Conservation (phyloP, 30 jellyfish, hydroid and myxozoan species). For the Hydractinia echinata region DNA sequence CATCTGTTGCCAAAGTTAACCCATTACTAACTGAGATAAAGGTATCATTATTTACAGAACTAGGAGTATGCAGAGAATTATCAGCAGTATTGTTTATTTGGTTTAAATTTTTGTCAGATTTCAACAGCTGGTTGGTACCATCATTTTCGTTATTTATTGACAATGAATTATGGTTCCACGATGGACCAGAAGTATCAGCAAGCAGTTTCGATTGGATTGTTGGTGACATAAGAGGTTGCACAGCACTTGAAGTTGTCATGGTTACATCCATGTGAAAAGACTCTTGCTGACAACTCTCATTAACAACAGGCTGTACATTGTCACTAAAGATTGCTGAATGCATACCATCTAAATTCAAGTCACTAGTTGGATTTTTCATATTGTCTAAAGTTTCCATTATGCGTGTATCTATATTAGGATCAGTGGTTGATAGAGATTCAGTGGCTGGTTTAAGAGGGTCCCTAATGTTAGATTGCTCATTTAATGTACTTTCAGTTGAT, state of each 20-base stretch:
- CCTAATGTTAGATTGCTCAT: not conserved
- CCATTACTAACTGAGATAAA: not conserved
- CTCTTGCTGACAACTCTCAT: not conserved
- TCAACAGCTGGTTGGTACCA: not conserved
- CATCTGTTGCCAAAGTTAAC: constrained; percentile 2
- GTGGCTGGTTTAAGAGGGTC: no score
- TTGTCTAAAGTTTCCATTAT: constrained; percentile 19
- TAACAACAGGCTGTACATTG: not conserved
- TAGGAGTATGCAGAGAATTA: constrained; percentile 8
- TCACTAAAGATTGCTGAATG: constrained; percentile 23
- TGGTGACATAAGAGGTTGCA: constrained; percentile 1
- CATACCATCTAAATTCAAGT: constrained; percentile 14
- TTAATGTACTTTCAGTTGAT: not conserved
- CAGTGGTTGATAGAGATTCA: not conserved
- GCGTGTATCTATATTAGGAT: constrained; percentile 6
- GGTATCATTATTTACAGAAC: constrained; percentile 6
- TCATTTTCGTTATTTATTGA: constrained; percentile 25
- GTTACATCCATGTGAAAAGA: constrained; percentile 12
- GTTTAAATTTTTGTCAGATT: constrained; percentile 30
- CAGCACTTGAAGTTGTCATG: not conserved
- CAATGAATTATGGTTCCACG: constrained; percentile 40
- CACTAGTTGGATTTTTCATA: constrained; percentile 26
- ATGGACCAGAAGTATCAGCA: constrained; percentile 24
- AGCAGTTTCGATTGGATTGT: not conserved
- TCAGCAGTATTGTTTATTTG: constrained; percentile 5